Evolutionary conservation across 1,140 invertebrate species (phyloP), one percentile per base, ranked within the genome.

Genomic region (Bombus soroeensis): DNA sequence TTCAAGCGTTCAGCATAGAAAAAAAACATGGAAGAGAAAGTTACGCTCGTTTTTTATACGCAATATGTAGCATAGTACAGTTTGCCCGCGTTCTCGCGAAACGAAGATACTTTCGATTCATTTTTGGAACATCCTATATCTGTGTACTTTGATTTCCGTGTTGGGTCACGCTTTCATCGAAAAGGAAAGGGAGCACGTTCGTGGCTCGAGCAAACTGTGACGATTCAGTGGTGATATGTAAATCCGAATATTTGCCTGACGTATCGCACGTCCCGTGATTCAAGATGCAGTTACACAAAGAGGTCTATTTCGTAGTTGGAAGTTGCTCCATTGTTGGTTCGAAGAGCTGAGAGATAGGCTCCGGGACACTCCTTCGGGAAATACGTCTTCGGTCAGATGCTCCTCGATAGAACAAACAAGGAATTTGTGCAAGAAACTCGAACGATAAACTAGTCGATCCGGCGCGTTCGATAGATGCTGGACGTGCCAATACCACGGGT

Each of bases 401-500:
- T 43, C 25, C 13, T 39, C 72, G 59, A 57, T 47, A 34, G 47
- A 43, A 41, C 57, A 37, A 72, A 53, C 68, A 37, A 73, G 76
- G 77, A 80, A 28, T 81, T 66, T n/a, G n/a, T 15, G 41, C 43
- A 53, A 81, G 47, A 75, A 85, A 85, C 62, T 73, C 84, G 71
- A 72, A 74, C 79, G 84, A 68, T 81, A 81, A 81, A 81, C 77
- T 71, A 81, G 78, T 68, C 70, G 79, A 68, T 53, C 47, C 39
- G 10, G 2, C n/a, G 43, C 57, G 72, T 81, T 81, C 71, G 71
- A 81, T 68, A 18, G 78, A 81, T 68, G 39, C 41, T 73, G 22
- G 78, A 34, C 79, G 71, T 85, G 59, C 53, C 85, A 86, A 76
- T 86, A 80, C 80, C 85, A 86, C 81, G 86, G 72, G 85, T 91